Conservation (phyloP, 2,888 invertebrate genomes). For the Drosophila anomalipes region DNA sequence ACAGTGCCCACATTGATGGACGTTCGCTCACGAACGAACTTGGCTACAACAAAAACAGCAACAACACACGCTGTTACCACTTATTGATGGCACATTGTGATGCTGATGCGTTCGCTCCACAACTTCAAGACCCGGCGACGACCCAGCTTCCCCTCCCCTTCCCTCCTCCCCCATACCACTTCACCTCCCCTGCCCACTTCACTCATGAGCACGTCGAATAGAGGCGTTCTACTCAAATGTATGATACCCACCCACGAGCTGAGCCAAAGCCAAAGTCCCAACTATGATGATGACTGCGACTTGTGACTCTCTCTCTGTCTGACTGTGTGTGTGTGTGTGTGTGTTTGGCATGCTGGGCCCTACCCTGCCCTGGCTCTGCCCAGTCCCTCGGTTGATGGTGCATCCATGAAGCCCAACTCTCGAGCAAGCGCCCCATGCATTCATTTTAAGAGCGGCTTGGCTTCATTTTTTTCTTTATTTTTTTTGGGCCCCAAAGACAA, state of each 20-base stretch:
- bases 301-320: slow-evolving; percentile 18
- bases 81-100: slow-evolving; percentile 80
- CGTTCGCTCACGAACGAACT: slow-evolving; percentile 82
- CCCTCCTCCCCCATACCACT: neutral
- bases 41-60: slow-evolving; percentile 58
- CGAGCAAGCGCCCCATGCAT: slow-evolving; percentile 68
- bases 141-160: slow-evolving; percentile 49
- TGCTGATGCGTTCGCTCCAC: slow-evolving; percentile 73
- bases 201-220: slow-evolving; percentile 80
- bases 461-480: slow-evolving; percentile 26
- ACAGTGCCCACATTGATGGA: slow-evolving; percentile 82
- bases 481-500: slow-evolving; percentile 73
- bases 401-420: slow-evolving; percentile 58
- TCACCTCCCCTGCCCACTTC: slow-evolving; percentile 22
- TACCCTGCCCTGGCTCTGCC: slow-evolving; percentile 38
- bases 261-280: slow-evolving; percentile 53
- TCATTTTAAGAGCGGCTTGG: slow-evolving; percentile 59
- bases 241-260: slow-evolving; percentile 85
- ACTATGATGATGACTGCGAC: slow-evolving; percentile 79
- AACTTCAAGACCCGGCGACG: slow-evolving; percentile 51
- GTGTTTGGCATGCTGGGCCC: slow-evolving; percentile 39
- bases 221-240: slow-evolving; percentile 84
- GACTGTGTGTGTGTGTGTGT: slow-evolving; percentile 15
- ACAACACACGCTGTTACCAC: slow-evolving; percentile 81
- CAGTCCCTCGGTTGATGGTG: slow-evolving; percentile 54